Conservation (phyloP, 1,140 invertebrate species). For the Solen grandis region DNA sequence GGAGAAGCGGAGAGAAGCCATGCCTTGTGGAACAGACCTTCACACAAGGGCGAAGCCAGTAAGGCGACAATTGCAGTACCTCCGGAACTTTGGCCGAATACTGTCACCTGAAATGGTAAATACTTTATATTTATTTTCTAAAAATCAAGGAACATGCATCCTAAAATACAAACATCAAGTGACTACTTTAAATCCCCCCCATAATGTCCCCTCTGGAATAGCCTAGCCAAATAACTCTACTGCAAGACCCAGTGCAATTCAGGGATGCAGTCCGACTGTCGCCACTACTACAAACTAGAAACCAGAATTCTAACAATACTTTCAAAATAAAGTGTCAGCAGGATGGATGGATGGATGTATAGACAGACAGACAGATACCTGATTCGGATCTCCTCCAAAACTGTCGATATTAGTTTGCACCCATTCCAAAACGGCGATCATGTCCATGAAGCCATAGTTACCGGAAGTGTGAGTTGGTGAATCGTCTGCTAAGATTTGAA, state of each 20-base stretch:
- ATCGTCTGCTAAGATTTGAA: conserved; percentile 58
- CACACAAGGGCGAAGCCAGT: conserved; percentile 61
- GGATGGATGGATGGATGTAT: no score
- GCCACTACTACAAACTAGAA: no score
- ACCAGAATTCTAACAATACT: no score
- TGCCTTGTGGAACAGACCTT: conserved; percentile 69
- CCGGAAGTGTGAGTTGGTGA: conserved; percentile 53
- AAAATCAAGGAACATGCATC: neutral
- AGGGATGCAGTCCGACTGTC: no score
- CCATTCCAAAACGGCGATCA: conserved; percentile 62
- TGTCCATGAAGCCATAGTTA: conserved; percentile 69
- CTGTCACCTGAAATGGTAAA: conserved; percentile 63
- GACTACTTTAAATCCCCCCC: neutral
- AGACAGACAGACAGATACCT: no score
- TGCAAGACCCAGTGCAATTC: no score
- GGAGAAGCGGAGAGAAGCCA: conserved; percentile 69
- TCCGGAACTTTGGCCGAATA: conserved; percentile 74
- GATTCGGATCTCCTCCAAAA: conserved; percentile 66
- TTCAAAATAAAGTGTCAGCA: no score
- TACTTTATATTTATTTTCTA: neutral
- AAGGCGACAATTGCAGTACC: conserved; percentile 69
- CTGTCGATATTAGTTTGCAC: conserved; percentile 62
- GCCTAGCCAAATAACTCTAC: no score
- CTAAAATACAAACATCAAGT: neutral
- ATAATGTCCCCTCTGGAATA: no score